A percentile compares a stretch with the other conserved stretches of the same genome.
Evolutionary conservation across 53 echinoderm and acorn worm genomes (phyloP).

Genomic region (Paracentrotus lividus): DNA sequence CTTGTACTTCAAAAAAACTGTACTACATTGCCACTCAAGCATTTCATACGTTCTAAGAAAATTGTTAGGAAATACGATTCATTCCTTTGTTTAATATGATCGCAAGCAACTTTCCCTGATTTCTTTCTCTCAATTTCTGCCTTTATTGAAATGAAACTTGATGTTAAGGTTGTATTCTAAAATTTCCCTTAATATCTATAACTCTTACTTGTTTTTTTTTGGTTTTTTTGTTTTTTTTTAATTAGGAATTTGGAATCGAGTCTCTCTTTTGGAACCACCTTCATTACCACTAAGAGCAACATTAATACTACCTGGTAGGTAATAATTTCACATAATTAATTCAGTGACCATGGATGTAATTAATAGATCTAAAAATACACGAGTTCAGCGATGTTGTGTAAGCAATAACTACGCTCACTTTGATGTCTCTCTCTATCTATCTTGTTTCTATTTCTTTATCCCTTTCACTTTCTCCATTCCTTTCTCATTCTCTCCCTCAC

Average conservation of each 20-base stretch:
- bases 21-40: not conserved
- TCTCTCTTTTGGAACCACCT: not conserved
- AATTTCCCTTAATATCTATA: too few relatives aligned
- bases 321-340: not conserved
- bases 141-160: not conserved
- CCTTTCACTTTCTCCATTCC: not conserved
- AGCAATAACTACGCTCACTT: not conserved
- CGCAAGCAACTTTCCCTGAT: not conserved
- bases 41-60: not conserved
- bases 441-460: not conserved
- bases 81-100: not conserved
- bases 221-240: not conserved
- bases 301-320: not conserved
- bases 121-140: not conserved
- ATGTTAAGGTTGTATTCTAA: not conserved
- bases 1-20: not conserved
- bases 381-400: not conserved
- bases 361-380: not conserved
- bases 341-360: not conserved
- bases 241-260: not conserved
- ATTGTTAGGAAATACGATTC: not conserved
- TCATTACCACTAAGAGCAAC: not conserved
- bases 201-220: too few relatives aligned
- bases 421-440: not conserved
- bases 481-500: not conserved